A percentile compares a stretch with the other conserved stretches of the same genome.
These are phyloP conservation scores for Bathynomus jamesi DNA, from an alignment of 1,140 invertebrate genomes.

Conservation along the genomic window DNA sequence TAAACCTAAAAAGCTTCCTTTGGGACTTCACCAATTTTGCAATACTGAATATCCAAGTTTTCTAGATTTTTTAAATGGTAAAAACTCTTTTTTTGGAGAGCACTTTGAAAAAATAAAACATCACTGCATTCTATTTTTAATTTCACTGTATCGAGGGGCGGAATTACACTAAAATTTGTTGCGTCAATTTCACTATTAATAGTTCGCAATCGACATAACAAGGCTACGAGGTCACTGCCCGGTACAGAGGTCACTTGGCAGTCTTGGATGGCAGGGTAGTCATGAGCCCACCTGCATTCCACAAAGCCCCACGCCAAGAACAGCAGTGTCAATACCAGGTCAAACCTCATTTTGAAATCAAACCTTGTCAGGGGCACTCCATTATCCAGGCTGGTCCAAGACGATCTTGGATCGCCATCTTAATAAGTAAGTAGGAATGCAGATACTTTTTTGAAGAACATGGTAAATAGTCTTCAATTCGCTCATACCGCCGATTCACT, in stretches of 20 bases:
- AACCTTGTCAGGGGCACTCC: conserved; percentile 25
- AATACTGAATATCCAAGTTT: conserved; percentile 64
- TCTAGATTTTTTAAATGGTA: conserved; percentile 61
- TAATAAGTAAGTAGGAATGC: conserved; percentile 25
- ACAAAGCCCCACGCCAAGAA: conserved; percentile 21
- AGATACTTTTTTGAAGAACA: conserved; percentile 20
- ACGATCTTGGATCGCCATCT: conserved; percentile 32
- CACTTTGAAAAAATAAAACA: conserved; percentile 67
- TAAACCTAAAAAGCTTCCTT: conserved; percentile 58
- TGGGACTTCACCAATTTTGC: conserved; percentile 66
- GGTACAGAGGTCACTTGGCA: conserved; percentile 59
- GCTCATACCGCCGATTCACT: neutral
- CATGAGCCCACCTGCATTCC: conserved; percentile 10
- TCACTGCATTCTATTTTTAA: conserved; percentile 68
- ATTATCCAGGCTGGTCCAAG: conserved; percentile 31
- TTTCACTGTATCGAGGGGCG: conserved; percentile 50
- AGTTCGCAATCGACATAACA: conserved; percentile 67
- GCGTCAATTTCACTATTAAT: conserved; percentile 73
- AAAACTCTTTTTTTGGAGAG: conserved; percentile 61
- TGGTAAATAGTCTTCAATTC: neutral
- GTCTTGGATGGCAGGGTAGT: conserved; percentile 71
- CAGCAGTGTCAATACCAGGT: conserved; percentile 22
- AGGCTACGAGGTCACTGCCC: conserved; percentile 37
- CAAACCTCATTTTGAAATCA: conserved; percentile 18
- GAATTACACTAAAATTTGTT: conserved; percentile 79